A percentile compares a stretch with the other conserved stretches of the same genome.
Conservation (phyloP, 1,140 invertebrate species). For the Tetramorium parvispinum region DNA sequence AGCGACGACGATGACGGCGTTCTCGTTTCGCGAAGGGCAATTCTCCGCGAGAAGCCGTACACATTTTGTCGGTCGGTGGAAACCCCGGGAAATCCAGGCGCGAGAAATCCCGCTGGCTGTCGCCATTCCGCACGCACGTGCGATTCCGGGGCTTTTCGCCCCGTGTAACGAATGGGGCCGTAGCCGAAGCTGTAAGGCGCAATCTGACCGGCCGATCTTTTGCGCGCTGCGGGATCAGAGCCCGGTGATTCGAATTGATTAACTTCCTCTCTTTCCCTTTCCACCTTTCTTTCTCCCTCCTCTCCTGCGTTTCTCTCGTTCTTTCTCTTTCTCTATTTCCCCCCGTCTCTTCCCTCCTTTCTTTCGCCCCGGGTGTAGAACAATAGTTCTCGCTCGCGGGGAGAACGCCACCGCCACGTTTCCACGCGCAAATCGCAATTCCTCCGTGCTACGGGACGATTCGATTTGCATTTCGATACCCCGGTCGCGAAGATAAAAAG, state of each 20-base stretch:
- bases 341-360: background rate
- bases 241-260: constrained; percentile 72
- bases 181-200: constrained; percentile 53
- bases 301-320: background rate
- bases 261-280: constrained; percentile 49
- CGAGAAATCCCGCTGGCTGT: constrained; percentile 57
- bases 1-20: background rate
- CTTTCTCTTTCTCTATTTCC: background rate
- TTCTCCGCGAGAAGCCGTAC: constrained; percentile 66
- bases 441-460: constrained; percentile 30
- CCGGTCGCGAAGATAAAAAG: constrained; percentile 42
- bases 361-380: constrained; percentile 18
- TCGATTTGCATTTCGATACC: constrained; percentile 62
- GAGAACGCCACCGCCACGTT: constrained; percentile 26
- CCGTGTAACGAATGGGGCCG: constrained; percentile 25
- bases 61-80: constrained; percentile 44
- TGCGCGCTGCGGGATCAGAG: constrained; percentile 57
- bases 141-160: constrained; percentile 44
- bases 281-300: background rate
- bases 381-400: constrained; percentile 47
- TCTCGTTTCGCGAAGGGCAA: constrained; percentile 17
- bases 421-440: constrained; percentile 57
- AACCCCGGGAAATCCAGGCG: constrained; percentile 61
- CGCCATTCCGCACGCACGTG: constrained; percentile 62
- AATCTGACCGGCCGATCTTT: constrained; percentile 70